Percentiles rank a stretch among this genome's conserved stretches.
These are phyloP conservation scores for Trissoscelio sp. DNA, from an alignment of 2,888 invertebrate genomes.

Conservation along the genomic window DNA sequence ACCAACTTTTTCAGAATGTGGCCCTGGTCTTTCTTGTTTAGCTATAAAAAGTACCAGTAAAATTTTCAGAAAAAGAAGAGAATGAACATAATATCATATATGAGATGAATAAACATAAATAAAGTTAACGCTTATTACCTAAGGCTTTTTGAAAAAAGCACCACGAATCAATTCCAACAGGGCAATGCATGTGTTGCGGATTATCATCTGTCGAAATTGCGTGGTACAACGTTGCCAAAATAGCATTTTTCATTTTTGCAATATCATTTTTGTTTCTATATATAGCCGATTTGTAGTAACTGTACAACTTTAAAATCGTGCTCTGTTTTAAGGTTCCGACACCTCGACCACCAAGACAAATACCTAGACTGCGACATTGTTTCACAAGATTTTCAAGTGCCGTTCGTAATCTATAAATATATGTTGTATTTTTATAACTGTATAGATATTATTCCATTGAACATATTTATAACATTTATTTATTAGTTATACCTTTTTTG, in stretches of 20 bases:
- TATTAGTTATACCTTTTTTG: slow-evolving; percentile 10
- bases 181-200: slow-evolving; percentile 23
- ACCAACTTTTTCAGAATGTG: slow-evolving; percentile 10
- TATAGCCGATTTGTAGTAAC: slow-evolving; percentile 14
- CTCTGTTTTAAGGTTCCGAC: neutral
- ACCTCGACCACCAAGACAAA: slow-evolving; percentile 3
- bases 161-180: slow-evolving; percentile 33
- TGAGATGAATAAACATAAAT: neutral
- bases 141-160: slow-evolving; percentile 40
- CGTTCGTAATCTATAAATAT: slow-evolving; percentile 11
- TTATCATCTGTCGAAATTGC: slow-evolving; percentile 8
- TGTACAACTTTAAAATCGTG: slow-evolving; percentile 6
- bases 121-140: slow-evolving; percentile 3
- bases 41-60: too few species aligned
- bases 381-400: slow-evolving; percentile 12
- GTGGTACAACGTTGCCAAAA: slow-evolving; percentile 7
- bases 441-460: neutral
- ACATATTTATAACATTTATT: slow-evolving; percentile 3
- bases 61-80: neutral
- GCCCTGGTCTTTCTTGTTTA: neutral
- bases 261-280: neutral
- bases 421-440: neutral
- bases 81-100: too few species aligned
- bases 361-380: neutral
- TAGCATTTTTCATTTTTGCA: neutral